Evolutionary conservation across 2,888 invertebrate species (phyloP), one percentile per base, ranked within the genome.

Genomic region (Embidobia sp.): DNA sequence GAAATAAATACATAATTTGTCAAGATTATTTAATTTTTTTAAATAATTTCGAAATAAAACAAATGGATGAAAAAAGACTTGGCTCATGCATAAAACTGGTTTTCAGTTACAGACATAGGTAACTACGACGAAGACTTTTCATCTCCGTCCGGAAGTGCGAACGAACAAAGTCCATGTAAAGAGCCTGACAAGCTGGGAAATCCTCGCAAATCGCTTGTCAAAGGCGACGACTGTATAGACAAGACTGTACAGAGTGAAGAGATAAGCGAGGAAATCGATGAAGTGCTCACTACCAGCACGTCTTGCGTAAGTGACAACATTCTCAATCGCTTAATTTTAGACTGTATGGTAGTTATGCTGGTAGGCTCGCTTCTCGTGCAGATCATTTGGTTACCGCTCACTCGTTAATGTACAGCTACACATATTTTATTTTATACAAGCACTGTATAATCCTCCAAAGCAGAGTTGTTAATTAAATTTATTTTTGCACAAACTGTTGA

Each of bases 51-150:
- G n/a, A n/a, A n/a, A n/a, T n/a, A n/a, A n/a, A n/a, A n/a, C n/a
- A n/a, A n/a, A n/a, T n/a, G n/a, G n/a, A n/a, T n/a, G n/a, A n/a
- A n/a, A n/a, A n/a, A n/a, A n/a, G n/a, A n/a, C n/a, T n/a, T n/a
- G n/a, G n/a, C n/a, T n/a, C n/a, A n/a, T n/a, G n/a, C n/a, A n/a
- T n/a, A n/a, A n/a, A n/a, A n/a, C n/a, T n/a, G n/a, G n/a, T 53
- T 77, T 82, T 33, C 59, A 86, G 86, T 82, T 22, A 80, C 82
- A 15, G 84, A 86, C 72, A 78, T 82, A 22, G 84, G 85, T 74
- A 86, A 86, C 74, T 88, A 87, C 37, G 88, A 89, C 37, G 88
- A 89, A 67, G 88, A 89, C 70, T 88, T 86, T 67, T 87, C 89
- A 33, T 87, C 88, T 6, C 85, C 87, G 40, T 88, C 89, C 3